A percentile compares a stretch with the other conserved stretches of the same genome.
Conservation (phyloP, 2,797 vertebrate genomes). For the Clarias pachynema region DNA sequence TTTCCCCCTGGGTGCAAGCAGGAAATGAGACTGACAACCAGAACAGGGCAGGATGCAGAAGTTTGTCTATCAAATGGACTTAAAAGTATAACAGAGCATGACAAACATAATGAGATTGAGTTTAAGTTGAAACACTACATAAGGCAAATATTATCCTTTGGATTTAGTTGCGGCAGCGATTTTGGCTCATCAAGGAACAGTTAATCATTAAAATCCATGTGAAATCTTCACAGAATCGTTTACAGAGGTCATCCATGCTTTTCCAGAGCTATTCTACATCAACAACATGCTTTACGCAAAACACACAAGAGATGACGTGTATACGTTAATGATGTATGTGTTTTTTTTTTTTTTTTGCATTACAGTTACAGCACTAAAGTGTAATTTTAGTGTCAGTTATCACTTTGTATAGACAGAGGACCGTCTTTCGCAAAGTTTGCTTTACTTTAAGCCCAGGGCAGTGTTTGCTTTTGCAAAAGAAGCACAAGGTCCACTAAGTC, state of each 20-base stretch:
- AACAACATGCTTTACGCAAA: neutral
- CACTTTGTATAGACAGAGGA: conserved; percentile 11
- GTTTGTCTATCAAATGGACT: neutral
- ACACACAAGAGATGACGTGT: neutral
- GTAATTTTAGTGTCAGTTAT: neutral
- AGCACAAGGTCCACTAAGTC: conserved; percentile 44
- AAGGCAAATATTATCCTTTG: neutral
- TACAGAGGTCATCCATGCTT: conserved; percentile 16
- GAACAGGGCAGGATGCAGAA: conserved; percentile 1
- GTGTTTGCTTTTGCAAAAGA: conserved; percentile 50
- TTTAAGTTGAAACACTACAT: neutral
- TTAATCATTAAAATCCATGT: conserved; percentile 36
- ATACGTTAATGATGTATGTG: neutral
- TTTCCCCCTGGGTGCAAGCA: neutral
- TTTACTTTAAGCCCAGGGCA: conserved; percentile 35
- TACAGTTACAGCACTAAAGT: neutral
- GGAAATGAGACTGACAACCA: conserved; percentile 1
- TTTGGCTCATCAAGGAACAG: conserved; percentile 19
- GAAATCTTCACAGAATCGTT: conserved; percentile 20
- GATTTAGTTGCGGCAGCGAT: neutral
- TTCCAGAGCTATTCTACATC: neutral
- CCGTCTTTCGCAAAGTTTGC: conserved; percentile 35
- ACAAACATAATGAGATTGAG: neutral
- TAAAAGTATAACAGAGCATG: neutral
- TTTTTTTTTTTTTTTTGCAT: too few relatives aligned